Conservation (phyloP, 2,888 invertebrate genomes). For the Ceraclea dissimilis region DNA sequence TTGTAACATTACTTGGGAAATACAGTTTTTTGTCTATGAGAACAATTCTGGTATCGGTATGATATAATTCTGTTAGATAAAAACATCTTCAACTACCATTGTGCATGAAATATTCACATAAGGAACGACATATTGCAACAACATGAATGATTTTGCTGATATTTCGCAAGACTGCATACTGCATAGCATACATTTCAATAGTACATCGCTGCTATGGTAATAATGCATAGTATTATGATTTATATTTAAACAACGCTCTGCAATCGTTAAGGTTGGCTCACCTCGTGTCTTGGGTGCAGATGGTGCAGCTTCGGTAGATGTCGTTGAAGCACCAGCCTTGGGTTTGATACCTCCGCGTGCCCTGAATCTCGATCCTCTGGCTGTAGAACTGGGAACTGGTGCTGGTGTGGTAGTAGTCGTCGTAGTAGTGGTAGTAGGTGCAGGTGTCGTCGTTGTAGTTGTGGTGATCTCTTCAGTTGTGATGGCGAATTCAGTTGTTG, state of each 20-base stretch:
- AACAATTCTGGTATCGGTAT: no score
- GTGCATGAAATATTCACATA: no score
- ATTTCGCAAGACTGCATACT: no score
- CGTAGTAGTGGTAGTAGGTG: conserved; percentile 40
- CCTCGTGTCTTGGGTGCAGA: conserved; percentile 44
- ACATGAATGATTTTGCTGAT: no score
- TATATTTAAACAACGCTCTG: not conserved
- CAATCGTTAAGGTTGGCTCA: conserved; percentile 29
- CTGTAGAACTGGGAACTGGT: conserved; percentile 41
- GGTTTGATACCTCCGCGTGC: conserved; percentile 40
- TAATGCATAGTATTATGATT: no score
- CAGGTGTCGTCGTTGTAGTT: conserved; percentile 48
- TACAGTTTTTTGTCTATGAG: no score
- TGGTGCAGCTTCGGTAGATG: conserved; percentile 36
- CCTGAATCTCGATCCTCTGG: conserved; percentile 43
- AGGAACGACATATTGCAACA: no score
- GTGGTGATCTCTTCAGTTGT: conserved; percentile 44
- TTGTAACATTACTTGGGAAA: no score
- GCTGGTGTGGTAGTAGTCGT: conserved; percentile 40
- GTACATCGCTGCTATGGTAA: no score
- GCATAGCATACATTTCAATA: no score
- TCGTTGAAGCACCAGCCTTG: conserved; percentile 40
- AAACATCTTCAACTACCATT: no score
- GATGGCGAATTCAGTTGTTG: conserved; percentile 46
- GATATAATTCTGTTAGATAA: no score